Evolutionary conservation across 2,797 vertebrate species (phyloP), one percentile per base, ranked within the genome.

Genomic region (Pseudomugil tenellus): DNA sequence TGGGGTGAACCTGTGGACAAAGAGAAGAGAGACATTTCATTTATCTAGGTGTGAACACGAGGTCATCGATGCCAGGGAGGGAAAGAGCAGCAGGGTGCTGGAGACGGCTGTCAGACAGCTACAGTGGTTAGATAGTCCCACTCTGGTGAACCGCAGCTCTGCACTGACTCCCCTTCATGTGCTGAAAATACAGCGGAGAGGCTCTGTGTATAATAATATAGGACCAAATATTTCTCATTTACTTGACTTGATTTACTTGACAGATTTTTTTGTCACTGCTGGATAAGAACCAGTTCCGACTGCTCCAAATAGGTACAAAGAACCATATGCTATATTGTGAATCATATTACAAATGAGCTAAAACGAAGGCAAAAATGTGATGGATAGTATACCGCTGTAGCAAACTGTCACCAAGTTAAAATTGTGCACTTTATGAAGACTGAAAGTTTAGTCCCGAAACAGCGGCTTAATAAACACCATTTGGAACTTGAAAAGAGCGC

Each of bases 391-490:
- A 58, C 58, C 41, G n/a, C 61, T 41, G 74, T 64, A 59, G 65
- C 37, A 57, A 28, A 60, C 67, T 43, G 53, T 62, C 79, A 49
- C 39, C 10, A 52, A 81, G 63, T 75, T 62, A 70, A 67, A 87
- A 76, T 29, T 49, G 58, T 72, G n/a, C 53, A 64, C 66, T 88
- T 84, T 70, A 83, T 84, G 70, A 81, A 90, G 74, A 76, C 54
- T 58, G 59, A 75, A 72, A 57, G 34, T 71, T 65, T 66, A 53
- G 72, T 68, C 74, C 82, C 53, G 68, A 86, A 91, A 79, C 78
- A 51, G 77, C 63, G 77, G 82, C 79, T 84, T 88, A 81, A 85
- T 89, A 87, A 90, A 88, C 87, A 89, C 85, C 81, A 88, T 86
- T 91, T 83, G 81, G 77, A 63, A 46, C 43, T 84, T 83, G 67